A percentile compares a stretch with the other conserved stretches of the same genome.
Conservation (phyloP, 1,140 invertebrate genomes). For the Zaprionus gabonicus region DNA sequence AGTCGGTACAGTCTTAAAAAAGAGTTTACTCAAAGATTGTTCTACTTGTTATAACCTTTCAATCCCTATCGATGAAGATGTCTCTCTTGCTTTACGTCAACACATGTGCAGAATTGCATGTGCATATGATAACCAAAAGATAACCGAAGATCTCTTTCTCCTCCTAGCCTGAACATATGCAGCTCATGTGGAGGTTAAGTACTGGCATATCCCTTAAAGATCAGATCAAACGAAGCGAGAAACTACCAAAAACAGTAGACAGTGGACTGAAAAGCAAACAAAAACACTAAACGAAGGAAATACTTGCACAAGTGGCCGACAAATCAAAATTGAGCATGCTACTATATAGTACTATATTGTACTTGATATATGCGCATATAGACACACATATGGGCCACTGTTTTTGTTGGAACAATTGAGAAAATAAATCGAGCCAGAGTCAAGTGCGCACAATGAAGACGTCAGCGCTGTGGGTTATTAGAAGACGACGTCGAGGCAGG, state of each 20-base stretch:
- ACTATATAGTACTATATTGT: slow-evolving; percentile 6
- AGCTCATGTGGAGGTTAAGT: slow-evolving; percentile 64
- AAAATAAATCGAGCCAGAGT: slow-evolving; percentile 80
- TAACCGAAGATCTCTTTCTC: slow-evolving; percentile 7
- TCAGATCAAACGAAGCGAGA: slow-evolving; percentile 48
- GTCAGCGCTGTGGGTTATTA: slow-evolving; percentile 83
- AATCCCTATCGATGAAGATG: background rate
- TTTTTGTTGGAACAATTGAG: slow-evolving; percentile 79
- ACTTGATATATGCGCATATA: background rate
- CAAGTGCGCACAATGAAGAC: slow-evolving; percentile 82
- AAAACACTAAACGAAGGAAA: slow-evolving; percentile 32
- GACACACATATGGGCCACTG: slow-evolving; percentile 28
- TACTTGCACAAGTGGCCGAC: slow-evolving; percentile 45
- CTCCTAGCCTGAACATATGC: slow-evolving; percentile 49
- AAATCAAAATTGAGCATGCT: slow-evolving; percentile 45
- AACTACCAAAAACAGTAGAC: slow-evolving; percentile 38
- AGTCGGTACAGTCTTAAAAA: too few relatives aligned
- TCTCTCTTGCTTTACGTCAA: background rate
- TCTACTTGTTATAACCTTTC: too few relatives aligned
- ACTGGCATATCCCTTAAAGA: slow-evolving; percentile 30
- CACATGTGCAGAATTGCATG: slow-evolving; percentile 9
- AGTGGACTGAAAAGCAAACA: slow-evolving; percentile 14
- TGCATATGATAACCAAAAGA: background rate
- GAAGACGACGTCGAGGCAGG: slow-evolving; percentile 24
- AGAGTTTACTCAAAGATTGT: too few relatives aligned